These are phyloP conservation scores for Bombus pyrosoma DNA, from an alignment of 1,140 invertebrate genomes.

Conservation along the genomic window DNA sequence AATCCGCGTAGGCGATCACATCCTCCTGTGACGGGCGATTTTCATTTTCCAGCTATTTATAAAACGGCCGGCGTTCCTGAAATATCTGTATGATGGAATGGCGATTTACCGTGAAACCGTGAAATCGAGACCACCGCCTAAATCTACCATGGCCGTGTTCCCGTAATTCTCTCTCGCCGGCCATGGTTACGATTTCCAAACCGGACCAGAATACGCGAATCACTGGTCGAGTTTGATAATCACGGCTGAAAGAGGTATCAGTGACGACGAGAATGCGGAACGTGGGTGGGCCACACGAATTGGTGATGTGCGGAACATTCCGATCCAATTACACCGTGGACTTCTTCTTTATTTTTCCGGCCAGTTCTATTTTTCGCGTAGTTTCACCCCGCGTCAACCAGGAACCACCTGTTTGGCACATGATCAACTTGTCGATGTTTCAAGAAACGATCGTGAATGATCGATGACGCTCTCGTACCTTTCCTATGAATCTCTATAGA, in stretches of 20 bases:
- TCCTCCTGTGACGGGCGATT: constrained; percentile 38
- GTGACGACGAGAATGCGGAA: constrained; percentile 51
- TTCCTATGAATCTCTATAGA: background rate
- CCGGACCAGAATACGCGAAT: background rate
- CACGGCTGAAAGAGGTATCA: constrained; percentile 12
- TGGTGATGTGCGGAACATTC: constrained; percentile 81
- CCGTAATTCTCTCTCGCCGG: background rate
- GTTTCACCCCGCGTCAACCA: constrained; percentile 44
- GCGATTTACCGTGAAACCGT: constrained; percentile 19
- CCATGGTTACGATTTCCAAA: background rate
- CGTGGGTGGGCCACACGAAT: constrained; percentile 67
- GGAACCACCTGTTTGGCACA: constrained; percentile 81
- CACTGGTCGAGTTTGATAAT: constrained; percentile 5
- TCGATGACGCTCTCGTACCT: background rate
- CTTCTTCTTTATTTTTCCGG: constrained; percentile 61
- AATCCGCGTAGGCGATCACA: constrained; percentile 40
- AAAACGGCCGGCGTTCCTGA: constrained; percentile 17
- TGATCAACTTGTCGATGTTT: constrained; percentile 66
- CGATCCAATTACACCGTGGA: constrained; percentile 75
- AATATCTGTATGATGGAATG: background rate
- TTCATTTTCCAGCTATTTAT: constrained; percentile 51
- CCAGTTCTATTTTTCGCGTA: constrained; percentile 34
- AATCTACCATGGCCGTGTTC: background rate
- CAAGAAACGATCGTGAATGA: background rate
- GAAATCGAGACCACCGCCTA: constrained; percentile 1